Evolutionary conservation across 2,888 invertebrate species (phyloP), one percentile per base, ranked within the genome.

Genomic region (Didymodactylos carnosus): DNA sequence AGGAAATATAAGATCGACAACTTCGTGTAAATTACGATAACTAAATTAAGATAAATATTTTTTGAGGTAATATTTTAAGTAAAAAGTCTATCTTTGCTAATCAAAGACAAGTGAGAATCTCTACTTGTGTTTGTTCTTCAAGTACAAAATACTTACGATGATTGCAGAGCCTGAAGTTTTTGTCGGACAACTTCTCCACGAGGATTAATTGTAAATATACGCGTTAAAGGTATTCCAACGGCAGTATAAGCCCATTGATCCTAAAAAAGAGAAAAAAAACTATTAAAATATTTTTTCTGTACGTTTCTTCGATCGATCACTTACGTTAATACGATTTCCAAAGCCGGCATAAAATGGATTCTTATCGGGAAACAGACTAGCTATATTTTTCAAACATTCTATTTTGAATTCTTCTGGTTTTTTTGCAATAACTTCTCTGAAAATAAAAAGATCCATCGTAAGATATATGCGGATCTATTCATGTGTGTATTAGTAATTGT

Each of bases 331-430:
- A 83, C 92, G 89, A 85, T 99, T 99, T 76, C 98, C 99, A 85
- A 97, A 99, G 53, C 98, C 98, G 73, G 98, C 97, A 84, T 94
- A 97, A 85, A 98, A 97, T 1, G 99, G 98, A 83, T 91, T 91
- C 39, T 76, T 76, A 72, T 88, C 88, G 2, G 97, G 94, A 84
- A 98, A 99, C 27, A 99, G 86, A 73, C 91, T 91, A 81, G 91
- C 91, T 79, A 99, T 92, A 83, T 98, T 97, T 76, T 90, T 90
- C 78, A 99, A 87, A 83, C 98, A 99, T 73, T 92, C 92, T 78
- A 97, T 98, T 86, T 99, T 99, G 85, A 99, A 99, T 84, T 94
- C 93, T 83, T 99, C 97, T 0, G 98, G 98, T 81, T 94, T 94
- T 85, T 92, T 92, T 84, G 95, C 95, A 80, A 99, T 98, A 71